A percentile compares a stretch with the other conserved stretches of the same genome.
Conservation (phyloP, 2,113 vertebrate species). For the Myrmecophaga tridactyla region DNA sequence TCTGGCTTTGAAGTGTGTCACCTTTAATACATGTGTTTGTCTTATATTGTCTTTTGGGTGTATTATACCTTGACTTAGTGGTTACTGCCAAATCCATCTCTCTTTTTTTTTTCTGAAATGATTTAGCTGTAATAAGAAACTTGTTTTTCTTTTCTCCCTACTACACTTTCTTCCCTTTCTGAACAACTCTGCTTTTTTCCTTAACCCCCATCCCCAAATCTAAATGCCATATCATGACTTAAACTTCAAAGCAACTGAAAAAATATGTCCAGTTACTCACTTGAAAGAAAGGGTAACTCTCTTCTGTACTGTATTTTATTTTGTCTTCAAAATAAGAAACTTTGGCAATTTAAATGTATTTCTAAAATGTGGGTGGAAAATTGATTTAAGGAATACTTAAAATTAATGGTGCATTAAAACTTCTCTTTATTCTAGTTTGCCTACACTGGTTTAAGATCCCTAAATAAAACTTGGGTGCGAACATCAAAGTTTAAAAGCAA, state of each 20-base stretch:
- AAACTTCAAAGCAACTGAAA: conserved; percentile 62
- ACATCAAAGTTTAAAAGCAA: conserved; percentile 48
- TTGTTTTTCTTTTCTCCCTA: conserved; percentile 67
- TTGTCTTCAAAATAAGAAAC: conserved; percentile 25
- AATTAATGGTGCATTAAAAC: not conserved
- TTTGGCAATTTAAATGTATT: conserved; percentile 2
- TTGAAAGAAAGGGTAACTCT: not conserved
- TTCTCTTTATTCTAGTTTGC: conserved; percentile 16
- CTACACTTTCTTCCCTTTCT: conserved; percentile 39
- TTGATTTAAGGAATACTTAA: conserved; percentile 52
- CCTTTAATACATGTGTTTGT: conserved; percentile 6
- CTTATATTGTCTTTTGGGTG: conserved; percentile 40
- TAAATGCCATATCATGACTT: conserved; percentile 25
- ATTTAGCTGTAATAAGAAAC: conserved; percentile 69
- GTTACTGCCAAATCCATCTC: conserved; percentile 49
- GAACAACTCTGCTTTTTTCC: conserved; percentile 55
- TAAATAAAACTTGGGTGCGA: not conserved
- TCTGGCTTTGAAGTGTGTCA: conserved; percentile 60
- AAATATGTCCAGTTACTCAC: not conserved
- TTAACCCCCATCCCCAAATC: conserved; percentile 41
- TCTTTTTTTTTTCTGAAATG: not conserved
- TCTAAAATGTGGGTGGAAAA: not conserved
- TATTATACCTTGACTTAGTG: conserved; percentile 37
- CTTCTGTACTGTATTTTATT: not conserved
- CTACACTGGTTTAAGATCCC: not conserved